phyloP scores from a whole-genome alignment of 2,888 invertebrate species.

The Spisula subtruncata region DNA sequence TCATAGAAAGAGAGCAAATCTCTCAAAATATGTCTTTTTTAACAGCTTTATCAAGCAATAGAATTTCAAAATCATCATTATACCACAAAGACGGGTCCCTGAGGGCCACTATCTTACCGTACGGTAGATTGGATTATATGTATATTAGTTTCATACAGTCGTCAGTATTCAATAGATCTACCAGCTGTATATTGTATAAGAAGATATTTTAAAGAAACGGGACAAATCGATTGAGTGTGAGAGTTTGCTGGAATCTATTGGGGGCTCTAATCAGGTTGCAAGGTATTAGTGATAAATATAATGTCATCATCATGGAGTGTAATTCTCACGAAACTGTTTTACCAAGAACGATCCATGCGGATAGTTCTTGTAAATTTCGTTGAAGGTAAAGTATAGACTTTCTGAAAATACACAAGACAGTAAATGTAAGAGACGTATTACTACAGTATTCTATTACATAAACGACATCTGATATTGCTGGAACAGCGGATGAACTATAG shows the following conservation, averaged over 20 bases:
- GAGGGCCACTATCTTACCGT: no score
- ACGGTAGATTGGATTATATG: no score
- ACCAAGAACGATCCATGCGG: conserved; percentile 1
- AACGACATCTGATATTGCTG: neutral
- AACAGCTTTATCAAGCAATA: no score
- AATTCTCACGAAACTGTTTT: conserved; percentile 19
- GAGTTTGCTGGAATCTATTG: neutral
- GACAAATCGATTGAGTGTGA: neutral
- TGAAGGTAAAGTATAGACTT: neutral
- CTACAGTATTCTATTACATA: neutral
- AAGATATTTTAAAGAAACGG: neutral
- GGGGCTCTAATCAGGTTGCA: conserved; percentile 14
- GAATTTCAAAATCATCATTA: no score
- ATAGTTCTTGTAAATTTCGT: neutral
- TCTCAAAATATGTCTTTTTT: no score
- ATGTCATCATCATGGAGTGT: neutral
- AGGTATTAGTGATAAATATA: conserved; percentile 23
- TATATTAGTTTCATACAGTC: no score
- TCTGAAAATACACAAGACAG: neutral
- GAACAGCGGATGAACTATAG: neutral
- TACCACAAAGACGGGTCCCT: no score
- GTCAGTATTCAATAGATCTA: no score
- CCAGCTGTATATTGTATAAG: neutral
- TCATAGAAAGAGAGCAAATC: no score
- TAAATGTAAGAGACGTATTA: neutral